Percentiles rank a stretch among this genome's conserved stretches.
Evolutionary conservation across 2,888 invertebrate genomes (phyloP).

Genomic region (Drosophila stalkeri): DNA sequence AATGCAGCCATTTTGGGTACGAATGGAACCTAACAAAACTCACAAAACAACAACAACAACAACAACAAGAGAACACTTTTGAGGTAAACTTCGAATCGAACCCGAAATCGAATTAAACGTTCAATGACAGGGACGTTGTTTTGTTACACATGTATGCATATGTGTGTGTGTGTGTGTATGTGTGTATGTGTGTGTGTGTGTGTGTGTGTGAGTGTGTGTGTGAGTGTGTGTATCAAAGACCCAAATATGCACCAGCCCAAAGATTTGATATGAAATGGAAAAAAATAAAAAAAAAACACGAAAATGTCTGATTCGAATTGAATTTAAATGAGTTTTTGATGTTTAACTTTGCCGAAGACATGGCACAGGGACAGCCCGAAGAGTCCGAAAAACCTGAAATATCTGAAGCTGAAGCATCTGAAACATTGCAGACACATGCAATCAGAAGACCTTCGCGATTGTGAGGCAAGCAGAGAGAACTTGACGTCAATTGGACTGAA

Average conservation of each 20-base stretch:
- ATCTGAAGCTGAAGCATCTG: constrained; percentile 43
- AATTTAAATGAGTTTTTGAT: constrained; percentile 76
- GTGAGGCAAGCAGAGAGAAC: constrained; percentile 38
- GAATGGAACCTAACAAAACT: constrained; percentile 73
- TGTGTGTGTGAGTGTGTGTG: constrained; percentile 28
- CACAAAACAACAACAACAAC: constrained; percentile 36
- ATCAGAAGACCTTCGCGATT: constrained; percentile 40
- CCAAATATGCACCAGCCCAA: constrained; percentile 30
- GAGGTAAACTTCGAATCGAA: constrained; percentile 59
- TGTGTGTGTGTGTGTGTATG: constrained; percentile 28
- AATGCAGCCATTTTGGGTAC: constrained; percentile 81
- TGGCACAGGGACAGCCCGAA: neutral
- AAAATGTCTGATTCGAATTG: constrained; percentile 77
- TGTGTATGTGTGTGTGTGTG: constrained; percentile 22
- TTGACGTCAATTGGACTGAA: constrained; percentile 48
- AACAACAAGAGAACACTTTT: constrained; percentile 20
- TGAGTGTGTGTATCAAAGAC: constrained; percentile 54
- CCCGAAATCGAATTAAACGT: constrained; percentile 73
- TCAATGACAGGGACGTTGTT: constrained; percentile 65
- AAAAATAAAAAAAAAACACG: constrained; percentile 53
- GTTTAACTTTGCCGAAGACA: constrained; percentile 45
- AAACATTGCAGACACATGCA: constrained; percentile 51
- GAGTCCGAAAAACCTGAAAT: constrained; percentile 21
- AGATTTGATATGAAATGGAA: constrained; percentile 31
- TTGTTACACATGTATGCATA: constrained; percentile 39